Evolutionary conservation across 2,888 invertebrate species (phyloP).

Genomic region (Ecliptopera silaceata): DNA sequence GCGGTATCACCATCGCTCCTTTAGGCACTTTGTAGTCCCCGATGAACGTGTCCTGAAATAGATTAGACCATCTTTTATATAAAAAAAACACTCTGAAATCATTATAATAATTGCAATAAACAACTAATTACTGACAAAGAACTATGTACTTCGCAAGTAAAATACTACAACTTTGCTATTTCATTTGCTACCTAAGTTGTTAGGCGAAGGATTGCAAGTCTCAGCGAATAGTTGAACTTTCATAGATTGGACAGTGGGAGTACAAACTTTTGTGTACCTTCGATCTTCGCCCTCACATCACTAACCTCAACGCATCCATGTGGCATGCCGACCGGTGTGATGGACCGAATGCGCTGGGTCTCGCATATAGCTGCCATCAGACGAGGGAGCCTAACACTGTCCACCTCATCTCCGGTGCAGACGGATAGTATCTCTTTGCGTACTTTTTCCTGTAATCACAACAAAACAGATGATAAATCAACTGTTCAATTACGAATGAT

Average conservation of each 20-base stretch:
- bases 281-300: background rate
- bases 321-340: constrained; percentile 93
- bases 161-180: no score
- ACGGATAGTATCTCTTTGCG: constrained; percentile 79
- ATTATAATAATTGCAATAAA: no score
- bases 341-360: constrained; percentile 89
- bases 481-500: no score
- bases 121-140: no score
- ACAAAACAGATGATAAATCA: background rate
- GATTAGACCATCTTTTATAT: background rate
- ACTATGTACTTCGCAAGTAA: no score
- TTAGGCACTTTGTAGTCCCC: constrained; percentile 86
- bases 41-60: constrained; percentile 79
- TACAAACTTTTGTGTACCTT: background rate
- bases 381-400: constrained; percentile 81
- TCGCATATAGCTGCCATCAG: constrained; percentile 90
- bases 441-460: constrained; percentile 79
- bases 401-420: constrained; percentile 79
- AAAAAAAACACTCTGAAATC: no score
- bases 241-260: no score
- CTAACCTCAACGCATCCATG: constrained; percentile 86
- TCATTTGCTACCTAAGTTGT: no score
- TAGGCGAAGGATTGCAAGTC: no score
- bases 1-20: constrained; percentile 88
- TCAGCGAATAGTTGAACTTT: no score